Base-by-base conservation (phyloP, 2,113 vertebrate genomes). In the Lampris incognitus region DNA sequence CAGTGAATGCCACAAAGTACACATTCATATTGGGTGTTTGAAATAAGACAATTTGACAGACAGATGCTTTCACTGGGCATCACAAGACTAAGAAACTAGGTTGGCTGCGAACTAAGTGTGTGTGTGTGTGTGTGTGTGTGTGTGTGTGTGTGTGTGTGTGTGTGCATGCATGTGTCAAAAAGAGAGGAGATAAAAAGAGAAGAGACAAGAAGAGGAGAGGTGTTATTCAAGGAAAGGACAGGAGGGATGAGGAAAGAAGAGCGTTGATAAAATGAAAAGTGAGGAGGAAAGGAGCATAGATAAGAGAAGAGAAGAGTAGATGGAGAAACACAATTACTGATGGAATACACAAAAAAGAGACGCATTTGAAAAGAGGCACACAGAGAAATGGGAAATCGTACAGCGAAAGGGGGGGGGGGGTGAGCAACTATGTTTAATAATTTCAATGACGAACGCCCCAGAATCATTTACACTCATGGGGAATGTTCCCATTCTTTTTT, bases 401-500 rank as follows among this genome's bases (percentile, higher is more conserved):
- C 24, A 24, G 24, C 24, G 24, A 24, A 24, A 24, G 24, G 50
- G 11, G 50, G 11, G 50, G 7, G 44, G 7, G 1, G 66, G 4
- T 5, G 60, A 56, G n/a, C 10, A 3, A 5, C 2, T 2, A 51
- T 11, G 61, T 71, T 83, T 63, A 62, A 74, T 77, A 54, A 82
- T 82, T 58, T 48, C 64, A 46, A 3, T 48, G 37, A n/a, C 66
- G 0, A 11, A 61, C 24, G 9, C 38, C 46, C 11, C 0, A 55
- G 38, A 61, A 69, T 56, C 1, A 24, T 8, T n/a, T 48, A 10
- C 59, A 72, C 76, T 52, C 36, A 0, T 6, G 60, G 39, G 82
- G 51, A 60, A 69, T 77, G 69, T 72, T 65, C 63, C 68, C 6
- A 39, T 49, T 67, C 51, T 1, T 58, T 71, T 59, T 64, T 63